These are phyloP conservation scores for Himalopsyche kuldschensis DNA, from an alignment of 2,888 invertebrate species.

Conservation along the genomic window DNA sequence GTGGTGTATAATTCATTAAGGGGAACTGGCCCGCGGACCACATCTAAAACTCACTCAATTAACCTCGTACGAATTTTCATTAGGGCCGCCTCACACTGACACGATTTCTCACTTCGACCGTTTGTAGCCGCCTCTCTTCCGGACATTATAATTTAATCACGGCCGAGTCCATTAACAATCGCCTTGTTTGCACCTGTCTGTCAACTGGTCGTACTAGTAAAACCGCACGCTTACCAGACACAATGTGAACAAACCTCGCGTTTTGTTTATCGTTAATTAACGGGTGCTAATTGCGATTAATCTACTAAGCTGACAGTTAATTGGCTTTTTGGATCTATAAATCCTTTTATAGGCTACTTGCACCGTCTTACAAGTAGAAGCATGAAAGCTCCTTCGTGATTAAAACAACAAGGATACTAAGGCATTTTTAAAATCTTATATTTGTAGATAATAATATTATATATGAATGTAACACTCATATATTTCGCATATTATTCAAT, in stretches of 20 bases:
- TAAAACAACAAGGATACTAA: no score
- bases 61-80: slow-evolving; percentile 16
- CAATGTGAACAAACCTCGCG: slow-evolving; percentile 8
- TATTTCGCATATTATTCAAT: no score
- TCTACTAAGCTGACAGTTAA: neutral
- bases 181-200: slow-evolving; percentile 9
- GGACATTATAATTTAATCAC: slow-evolving; percentile 10
- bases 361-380: no score
- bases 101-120: slow-evolving; percentile 27
- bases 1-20: neutral
- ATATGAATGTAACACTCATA: no score
- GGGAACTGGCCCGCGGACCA: neutral
- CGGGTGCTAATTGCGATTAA: neutral
- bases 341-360: no score
- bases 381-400: no score
- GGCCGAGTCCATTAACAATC: slow-evolving; percentile 4
- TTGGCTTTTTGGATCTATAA: neutral
- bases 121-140: neutral
- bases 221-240: neutral
- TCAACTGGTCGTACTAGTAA: neutral
- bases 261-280: slow-evolving; percentile 3
- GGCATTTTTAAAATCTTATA: no score
- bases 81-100: slow-evolving; percentile 8
- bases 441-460: no score
- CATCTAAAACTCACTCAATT: neutral